Percentiles rank a stretch among this genome's conserved stretches.
Evolutionary conservation across 2,113 vertebrate genomes (phyloP).

Genomic region (Platycercus adscitus): DNA sequence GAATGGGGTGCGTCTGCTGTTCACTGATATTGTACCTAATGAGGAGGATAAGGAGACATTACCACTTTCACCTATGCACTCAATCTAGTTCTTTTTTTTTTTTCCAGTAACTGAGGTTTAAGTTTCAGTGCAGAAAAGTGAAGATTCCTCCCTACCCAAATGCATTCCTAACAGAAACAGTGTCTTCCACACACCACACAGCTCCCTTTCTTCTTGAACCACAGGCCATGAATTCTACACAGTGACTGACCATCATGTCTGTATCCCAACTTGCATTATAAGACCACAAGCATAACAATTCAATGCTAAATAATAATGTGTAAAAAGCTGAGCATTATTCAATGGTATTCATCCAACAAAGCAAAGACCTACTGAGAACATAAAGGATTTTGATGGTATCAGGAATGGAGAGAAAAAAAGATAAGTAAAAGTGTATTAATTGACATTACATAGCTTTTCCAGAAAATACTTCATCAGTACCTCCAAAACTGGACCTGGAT

Average conservation of each 20-base stretch:
- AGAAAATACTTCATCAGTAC: neutral
- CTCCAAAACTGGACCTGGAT: neutral
- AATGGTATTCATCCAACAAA: constrained; percentile 9
- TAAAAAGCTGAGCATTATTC: neutral
- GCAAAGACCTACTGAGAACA: neutral
- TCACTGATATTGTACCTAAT: constrained; percentile 95
- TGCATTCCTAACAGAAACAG: neutral
- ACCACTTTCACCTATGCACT: neutral
- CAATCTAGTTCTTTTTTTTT: neutral
- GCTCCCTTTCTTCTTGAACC: neutral
- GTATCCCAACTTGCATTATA: neutral
- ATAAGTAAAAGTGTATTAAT: neutral
- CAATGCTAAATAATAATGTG: neutral
- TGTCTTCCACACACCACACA: neutral
- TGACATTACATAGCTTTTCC: neutral
- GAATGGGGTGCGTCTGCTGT: constrained; percentile 93
- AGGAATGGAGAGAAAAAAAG: neutral
- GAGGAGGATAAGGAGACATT: neutral
- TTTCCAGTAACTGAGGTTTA: neutral
- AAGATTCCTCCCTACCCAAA: neutral
- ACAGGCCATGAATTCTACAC: neutral
- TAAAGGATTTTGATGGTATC: neutral
- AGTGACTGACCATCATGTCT: neutral
- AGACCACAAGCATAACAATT: neutral
- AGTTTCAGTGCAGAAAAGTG: neutral